A percentile compares a stretch with the other conserved stretches of the same genome.
phyloP scores from a whole-genome alignment of 2,888 invertebrate species.

The Phlogophora meticulosa region DNA sequence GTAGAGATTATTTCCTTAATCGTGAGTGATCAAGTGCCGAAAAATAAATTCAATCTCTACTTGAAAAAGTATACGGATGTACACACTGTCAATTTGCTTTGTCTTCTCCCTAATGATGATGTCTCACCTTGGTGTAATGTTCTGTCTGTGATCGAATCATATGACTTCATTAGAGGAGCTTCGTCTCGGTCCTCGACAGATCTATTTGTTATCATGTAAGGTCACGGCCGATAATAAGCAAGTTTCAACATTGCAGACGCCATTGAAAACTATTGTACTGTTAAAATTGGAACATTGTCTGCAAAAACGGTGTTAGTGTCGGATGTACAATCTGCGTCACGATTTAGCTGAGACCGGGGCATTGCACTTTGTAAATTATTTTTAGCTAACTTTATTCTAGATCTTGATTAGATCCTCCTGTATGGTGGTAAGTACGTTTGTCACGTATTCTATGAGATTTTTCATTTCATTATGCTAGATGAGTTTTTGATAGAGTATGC shows the following conservation, averaged over 20 bases:
- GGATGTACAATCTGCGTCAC: constrained; percentile 48
- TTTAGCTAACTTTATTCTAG: constrained; percentile 27
- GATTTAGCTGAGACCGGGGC: constrained; percentile 39
- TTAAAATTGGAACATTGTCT: constrained; percentile 60
- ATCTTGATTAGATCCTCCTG: constrained; percentile 20
- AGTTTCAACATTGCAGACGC: constrained; percentile 53
- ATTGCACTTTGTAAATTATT: constrained; percentile 47
- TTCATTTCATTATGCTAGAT: not conserved
- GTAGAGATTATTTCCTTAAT: constrained; percentile 61
- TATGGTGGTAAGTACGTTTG: not conserved
- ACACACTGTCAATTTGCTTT: constrained; percentile 57
- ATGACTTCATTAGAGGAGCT: constrained; percentile 75
- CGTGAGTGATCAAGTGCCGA: constrained; percentile 63
- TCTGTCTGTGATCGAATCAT: constrained; percentile 74
- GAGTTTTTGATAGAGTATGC: not conserved
- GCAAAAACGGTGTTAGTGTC: constrained; percentile 38
- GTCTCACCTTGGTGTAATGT: constrained; percentile 81
- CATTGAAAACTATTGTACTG: constrained; percentile 58
- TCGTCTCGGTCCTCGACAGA: constrained; percentile 74
- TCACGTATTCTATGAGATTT: constrained; percentile 17
- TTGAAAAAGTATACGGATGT: constrained; percentile 39
- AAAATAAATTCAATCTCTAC: constrained; percentile 32
- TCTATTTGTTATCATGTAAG: constrained; percentile 83
- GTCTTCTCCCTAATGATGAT: constrained; percentile 70
- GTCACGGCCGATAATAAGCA: constrained; percentile 73